phyloP scores from a whole-genome alignment of 2,888 invertebrate species.

The Dolomedes plantarius region DNA sequence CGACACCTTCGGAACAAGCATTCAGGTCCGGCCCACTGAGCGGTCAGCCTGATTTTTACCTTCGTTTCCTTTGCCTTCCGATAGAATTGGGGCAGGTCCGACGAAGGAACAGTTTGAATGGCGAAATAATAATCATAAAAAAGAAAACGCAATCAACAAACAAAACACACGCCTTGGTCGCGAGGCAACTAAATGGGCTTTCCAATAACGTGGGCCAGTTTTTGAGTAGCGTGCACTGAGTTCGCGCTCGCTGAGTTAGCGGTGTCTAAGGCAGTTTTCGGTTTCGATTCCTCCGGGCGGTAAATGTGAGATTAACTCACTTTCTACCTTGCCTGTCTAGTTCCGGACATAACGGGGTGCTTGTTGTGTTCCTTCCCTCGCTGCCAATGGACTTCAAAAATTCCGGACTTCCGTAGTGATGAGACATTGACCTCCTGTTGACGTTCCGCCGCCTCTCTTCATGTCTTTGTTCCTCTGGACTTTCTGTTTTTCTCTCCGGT shows the following conservation, averaged over 20 bases:
- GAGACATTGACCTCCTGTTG: constrained; percentile 1
- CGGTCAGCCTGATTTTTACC: not conserved
- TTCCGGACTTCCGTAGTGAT: not conserved
- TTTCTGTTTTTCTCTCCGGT: no score
- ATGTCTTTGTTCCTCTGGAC: not conserved
- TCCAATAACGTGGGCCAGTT: constrained; percentile 11
- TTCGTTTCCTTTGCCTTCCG: constrained; percentile 8
- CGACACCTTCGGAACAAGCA: not conserved
- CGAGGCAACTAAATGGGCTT: not conserved
- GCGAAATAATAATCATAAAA: constrained; percentile 9
- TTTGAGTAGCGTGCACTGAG: not conserved
- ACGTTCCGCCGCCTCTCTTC: not conserved
- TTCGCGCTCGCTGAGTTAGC: not conserved
- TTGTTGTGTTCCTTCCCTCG: not conserved
- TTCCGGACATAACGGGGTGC: constrained; percentile 4
- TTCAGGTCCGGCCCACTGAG: not conserved
- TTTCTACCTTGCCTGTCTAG: not conserved
- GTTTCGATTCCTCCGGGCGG: constrained; percentile 4
- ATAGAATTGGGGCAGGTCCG: constrained; percentile 16
- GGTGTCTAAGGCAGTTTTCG: not conserved
- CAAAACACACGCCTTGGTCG: constrained; percentile 18
- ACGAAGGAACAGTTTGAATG: constrained; percentile 1
- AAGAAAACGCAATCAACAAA: constrained; percentile 6
- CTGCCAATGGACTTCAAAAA: not conserved
- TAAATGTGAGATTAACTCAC: not conserved